phyloP scores from a whole-genome alignment of 2,888 invertebrate genomes.

The Spisula solida region DNA sequence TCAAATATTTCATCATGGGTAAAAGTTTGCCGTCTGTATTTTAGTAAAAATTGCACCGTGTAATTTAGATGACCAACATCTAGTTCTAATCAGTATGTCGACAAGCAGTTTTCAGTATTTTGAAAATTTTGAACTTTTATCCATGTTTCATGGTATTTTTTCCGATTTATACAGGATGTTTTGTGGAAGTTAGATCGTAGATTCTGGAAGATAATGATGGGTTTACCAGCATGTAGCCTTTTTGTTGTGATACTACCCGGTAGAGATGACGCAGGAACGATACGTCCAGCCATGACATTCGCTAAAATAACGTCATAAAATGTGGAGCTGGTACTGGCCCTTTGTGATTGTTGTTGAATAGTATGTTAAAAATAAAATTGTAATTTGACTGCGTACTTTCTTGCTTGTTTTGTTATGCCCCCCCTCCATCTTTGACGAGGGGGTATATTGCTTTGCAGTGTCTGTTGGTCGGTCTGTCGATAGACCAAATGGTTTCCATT shows the following conservation, averaged over 20 bases:
- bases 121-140: too few species aligned
- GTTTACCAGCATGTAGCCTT: conserved; percentile 68
- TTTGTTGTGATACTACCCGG: conserved; percentile 77
- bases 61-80: too few species aligned
- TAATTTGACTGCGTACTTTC: neutral
- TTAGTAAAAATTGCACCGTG: too few species aligned
- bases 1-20: too few species aligned
- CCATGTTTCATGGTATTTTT: neutral
- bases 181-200: conserved; percentile 75
- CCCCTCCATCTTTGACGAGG: too few species aligned
- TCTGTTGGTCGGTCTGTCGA: too few species aligned
- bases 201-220: conserved; percentile 74
- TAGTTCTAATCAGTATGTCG: too few species aligned
- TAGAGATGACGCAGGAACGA: conserved; percentile 43
- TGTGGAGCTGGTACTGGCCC: neutral
- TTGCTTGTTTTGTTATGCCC: neutral
- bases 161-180: conserved; percentile 71
- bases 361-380: neutral
- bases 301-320: conserved; percentile 58
- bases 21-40: too few species aligned
- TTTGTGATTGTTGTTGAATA: neutral
- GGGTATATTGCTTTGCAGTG: too few species aligned
- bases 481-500: too few species aligned
- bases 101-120: too few species aligned
- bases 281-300: conserved; percentile 53